phyloP scores from a whole-genome alignment of 2,888 invertebrate species.

The Macrophya alboannulata region DNA sequence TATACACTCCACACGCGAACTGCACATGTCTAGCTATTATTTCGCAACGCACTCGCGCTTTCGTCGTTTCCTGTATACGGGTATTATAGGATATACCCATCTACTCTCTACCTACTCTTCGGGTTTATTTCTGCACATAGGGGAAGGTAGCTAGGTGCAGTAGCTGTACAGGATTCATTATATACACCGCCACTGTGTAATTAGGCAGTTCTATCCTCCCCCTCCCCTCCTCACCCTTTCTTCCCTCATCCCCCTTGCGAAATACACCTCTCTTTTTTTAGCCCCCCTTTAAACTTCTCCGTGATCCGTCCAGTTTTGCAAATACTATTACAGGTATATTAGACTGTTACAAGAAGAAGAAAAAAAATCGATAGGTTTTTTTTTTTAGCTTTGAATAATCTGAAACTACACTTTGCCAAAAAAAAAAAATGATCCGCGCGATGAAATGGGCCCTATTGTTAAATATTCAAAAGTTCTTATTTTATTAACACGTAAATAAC shows the following conservation, averaged over 20 bases:
- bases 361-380: too few species aligned
- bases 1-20: slow-evolving; percentile 36
- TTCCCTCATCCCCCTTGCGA: neutral
- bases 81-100: neutral
- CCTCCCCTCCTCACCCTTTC: neutral
- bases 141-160: neutral
- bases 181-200: slow-evolving; percentile 45
- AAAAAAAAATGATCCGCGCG: too few species aligned
- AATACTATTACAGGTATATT: too few species aligned
- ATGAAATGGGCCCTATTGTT: too few species aligned
- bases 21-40: slow-evolving; percentile 40
- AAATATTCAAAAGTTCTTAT: too few species aligned
- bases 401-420: too few species aligned
- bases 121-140: slow-evolving; percentile 28
- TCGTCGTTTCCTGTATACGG: slow-evolving; percentile 12
- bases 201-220: slow-evolving; percentile 28
- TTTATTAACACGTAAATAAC: too few species aligned
- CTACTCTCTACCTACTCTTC: neutral
- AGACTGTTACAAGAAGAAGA: too few species aligned
- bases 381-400: too few species aligned
- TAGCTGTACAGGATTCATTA: slow-evolving; percentile 34
- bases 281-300: too few species aligned
- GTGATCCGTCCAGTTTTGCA: too few species aligned
- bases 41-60: slow-evolving; percentile 35
- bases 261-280: too few species aligned